Conservation (phyloP, 2,888 invertebrate species). For the Folsomia candida region DNA sequence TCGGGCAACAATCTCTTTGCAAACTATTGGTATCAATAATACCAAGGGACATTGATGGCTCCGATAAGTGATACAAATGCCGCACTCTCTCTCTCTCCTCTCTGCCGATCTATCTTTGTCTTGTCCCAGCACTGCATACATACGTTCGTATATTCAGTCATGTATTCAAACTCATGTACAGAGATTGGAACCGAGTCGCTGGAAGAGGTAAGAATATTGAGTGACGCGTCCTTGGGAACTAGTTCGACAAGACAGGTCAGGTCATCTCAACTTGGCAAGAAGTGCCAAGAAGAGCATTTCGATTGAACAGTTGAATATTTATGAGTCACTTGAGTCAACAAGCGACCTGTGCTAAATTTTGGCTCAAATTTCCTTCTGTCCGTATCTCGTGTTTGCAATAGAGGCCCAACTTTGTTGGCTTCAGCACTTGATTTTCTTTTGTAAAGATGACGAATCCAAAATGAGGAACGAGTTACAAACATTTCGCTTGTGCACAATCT, state of each 20-base stretch:
- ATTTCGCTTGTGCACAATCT: background rate
- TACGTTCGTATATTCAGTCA: too few relatives aligned
- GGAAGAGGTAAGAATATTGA: background rate
- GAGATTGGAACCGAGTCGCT: background rate
- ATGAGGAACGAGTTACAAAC: background rate
- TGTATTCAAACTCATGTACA: background rate
- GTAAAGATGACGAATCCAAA: background rate
- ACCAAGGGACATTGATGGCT: background rate
- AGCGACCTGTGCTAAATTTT: background rate
- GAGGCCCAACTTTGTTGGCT: background rate
- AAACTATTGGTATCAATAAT: background rate
- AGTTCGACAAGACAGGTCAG: background rate
- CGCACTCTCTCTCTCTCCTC: background rate
- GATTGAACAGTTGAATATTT: slow-evolving; percentile 9
- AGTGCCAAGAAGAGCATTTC: background rate
- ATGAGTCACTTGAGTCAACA: slow-evolving; percentile 13
- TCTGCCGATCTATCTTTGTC: too few relatives aligned
- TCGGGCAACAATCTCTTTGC: background rate
- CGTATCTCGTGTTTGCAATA: background rate
- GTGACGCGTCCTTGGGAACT: background rate
- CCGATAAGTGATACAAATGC: background rate
- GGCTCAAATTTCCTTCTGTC: background rate
- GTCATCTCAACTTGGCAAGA: background rate
- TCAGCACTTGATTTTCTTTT: background rate
- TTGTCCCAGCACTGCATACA: too few relatives aligned